Evolutionary conservation across 23 tunicate genomes (phyloP).

Genomic region (Oikopleura albicans): DNA sequence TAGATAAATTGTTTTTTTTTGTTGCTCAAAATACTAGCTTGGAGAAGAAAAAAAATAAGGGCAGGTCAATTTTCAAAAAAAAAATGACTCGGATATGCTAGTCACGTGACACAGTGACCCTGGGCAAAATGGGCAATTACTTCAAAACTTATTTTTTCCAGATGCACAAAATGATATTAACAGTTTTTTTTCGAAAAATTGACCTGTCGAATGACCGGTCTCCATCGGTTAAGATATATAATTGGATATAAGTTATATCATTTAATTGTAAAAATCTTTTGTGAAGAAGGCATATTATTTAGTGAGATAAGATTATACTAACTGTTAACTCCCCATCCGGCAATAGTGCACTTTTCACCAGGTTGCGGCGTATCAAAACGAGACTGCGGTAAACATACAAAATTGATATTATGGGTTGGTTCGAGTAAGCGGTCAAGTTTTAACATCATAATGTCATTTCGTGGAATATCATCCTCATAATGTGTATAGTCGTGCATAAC

Average conservation of each 20-base stretch:
- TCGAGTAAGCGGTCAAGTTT: conserved; percentile 22
- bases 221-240: neutral
- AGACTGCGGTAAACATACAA: conserved; percentile 35
- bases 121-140: neutral
- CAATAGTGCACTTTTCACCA: conserved; percentile 51
- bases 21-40: too few relatives aligned
- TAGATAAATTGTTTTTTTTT: too few relatives aligned
- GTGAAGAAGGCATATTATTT: too few relatives aligned
- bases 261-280: too few relatives aligned
- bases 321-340: conserved; percentile 62
- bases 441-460: conserved; percentile 43
- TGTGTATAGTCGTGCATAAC: conserved; percentile 18
- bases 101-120: too few relatives aligned
- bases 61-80: too few relatives aligned
- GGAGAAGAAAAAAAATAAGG: too few relatives aligned
- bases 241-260: neutral
- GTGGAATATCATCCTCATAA: conserved; percentile 36
- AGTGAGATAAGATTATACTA: neutral
- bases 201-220: neutral
- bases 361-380: conserved; percentile 36
- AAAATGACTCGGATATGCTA: too few relatives aligned
- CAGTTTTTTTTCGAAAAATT: too few relatives aligned
- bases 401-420: conserved; percentile 13
- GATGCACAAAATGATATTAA: too few relatives aligned
- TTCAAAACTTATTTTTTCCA: too few relatives aligned